A percentile compares a stretch with the other conserved stretches of the same genome.
Conservation (phyloP, 2,888 invertebrate genomes). For the Acronicta aceris region DNA sequence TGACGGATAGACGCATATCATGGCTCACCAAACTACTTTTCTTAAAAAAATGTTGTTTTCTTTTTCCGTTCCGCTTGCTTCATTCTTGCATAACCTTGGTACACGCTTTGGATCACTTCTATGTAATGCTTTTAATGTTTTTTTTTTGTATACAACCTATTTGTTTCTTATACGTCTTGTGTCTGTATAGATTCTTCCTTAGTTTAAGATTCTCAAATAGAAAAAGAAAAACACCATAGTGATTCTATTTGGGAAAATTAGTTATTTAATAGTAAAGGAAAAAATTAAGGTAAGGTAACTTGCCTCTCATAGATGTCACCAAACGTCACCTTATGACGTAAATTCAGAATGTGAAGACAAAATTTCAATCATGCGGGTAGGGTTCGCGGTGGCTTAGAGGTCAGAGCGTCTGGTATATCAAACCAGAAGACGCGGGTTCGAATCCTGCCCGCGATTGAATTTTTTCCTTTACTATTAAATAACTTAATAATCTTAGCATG, state of each 20-base stretch:
- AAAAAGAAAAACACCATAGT: conserved; percentile 15
- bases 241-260: conserved; percentile 43
- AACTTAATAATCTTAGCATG: too few species aligned
- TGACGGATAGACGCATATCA: conserved; percentile 19
- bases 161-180: conserved; percentile 30
- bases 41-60: conserved; percentile 19
- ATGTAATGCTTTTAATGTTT: conserved; percentile 65
- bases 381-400: too few species aligned
- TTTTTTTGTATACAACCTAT: conserved; percentile 49
- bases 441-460: too few species aligned
- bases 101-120: conserved; percentile 71
- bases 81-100: conserved; percentile 74
- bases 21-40: conserved; percentile 1
- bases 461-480: too few species aligned
- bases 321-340: too few species aligned
- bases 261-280: too few species aligned
- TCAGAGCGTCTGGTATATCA: too few species aligned
- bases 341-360: too few species aligned
- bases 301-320: too few species aligned
- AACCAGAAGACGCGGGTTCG: too few species aligned
- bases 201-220: conserved; percentile 40
- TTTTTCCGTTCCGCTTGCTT: conserved; percentile 71
- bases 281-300: too few species aligned
- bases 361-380: too few species aligned
- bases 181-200: conserved; percentile 61